Evolutionary conservation across 2,797 vertebrate genomes (phyloP).

Genomic region (Echeneis naucrates): DNA sequence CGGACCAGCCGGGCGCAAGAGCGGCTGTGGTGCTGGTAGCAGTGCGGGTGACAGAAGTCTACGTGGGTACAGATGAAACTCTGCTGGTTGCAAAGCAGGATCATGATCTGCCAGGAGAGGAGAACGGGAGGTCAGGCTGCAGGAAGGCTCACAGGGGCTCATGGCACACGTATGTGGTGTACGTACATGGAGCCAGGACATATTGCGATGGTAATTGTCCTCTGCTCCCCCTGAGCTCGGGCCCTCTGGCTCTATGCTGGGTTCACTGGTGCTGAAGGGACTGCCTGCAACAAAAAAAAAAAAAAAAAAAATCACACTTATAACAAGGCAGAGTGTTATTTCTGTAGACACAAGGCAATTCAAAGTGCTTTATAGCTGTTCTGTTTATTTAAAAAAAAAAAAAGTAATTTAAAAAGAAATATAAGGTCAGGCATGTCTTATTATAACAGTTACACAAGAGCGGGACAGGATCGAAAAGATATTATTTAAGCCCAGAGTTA

Average conservation of each 20-base stretch:
- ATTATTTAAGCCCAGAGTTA: too few relatives aligned
- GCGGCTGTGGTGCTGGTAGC: constrained; percentile 97
- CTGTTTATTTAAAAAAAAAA: too few relatives aligned
- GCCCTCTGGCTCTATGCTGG: constrained; percentile 98
- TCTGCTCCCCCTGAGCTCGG: constrained; percentile 89
- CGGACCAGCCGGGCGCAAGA: constrained; percentile 96
- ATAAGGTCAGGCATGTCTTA: too few relatives aligned
- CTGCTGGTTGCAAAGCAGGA: constrained; percentile 97
- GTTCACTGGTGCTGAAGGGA: constrained; percentile 96
- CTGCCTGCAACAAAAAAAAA: constrained; percentile 86
- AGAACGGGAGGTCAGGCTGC: background rate
- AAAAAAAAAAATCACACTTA: constrained; percentile 15
- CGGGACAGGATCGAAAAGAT: too few relatives aligned
- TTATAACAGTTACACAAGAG: too few relatives aligned
- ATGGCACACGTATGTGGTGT: background rate
- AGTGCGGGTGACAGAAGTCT: constrained; percentile 98
- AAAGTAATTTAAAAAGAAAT: too few relatives aligned
- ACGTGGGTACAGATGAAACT: constrained; percentile 98
- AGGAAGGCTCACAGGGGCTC: background rate
- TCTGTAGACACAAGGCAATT: too few relatives aligned
- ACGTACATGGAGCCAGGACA: constrained; percentile 98
- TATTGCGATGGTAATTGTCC: constrained; percentile 97
- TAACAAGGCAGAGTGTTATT: too few relatives aligned
- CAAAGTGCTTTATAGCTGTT: too few relatives aligned
- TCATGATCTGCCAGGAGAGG: constrained; percentile 91